Base-by-base conservation (phyloP, 2,888 invertebrate genomes). In the Apodemia mormo region DNA sequence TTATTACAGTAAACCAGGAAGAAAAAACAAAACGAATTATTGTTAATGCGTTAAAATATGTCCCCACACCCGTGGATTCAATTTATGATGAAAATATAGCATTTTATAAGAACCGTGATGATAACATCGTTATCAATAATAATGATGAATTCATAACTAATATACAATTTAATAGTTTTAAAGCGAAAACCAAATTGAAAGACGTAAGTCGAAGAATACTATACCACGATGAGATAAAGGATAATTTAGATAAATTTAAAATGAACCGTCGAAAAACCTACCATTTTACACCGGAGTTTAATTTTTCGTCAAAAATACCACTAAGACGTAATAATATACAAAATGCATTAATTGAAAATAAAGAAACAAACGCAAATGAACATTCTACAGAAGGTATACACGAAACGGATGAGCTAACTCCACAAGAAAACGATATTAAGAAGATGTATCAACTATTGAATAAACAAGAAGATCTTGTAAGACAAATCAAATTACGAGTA, bases 401-500 rank as follows among this genome's bases (percentile, higher is more conserved):
- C 49, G 14, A 49, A 49, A 14, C 12, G 45, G 12, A 22, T 33
- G 37, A 33, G 2, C 22, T 61, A 22, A 65, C 64, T n/a, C 33
- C 33, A 9, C 64, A 68, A 12, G 45, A 9, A 52, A 52, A 33
- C 0, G 37, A 64, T 14, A 64, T 64, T 14, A 37, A 64, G 14
- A 30, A 5, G 33, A 61, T 61, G 61, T 61, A 61, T 61, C 14
- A 54, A 14, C 30, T 65, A 5, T 40, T n/a, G 56, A 2, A 14
- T 68, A 64, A 71, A 12, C 52, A 67, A 68, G 54, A 45, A 33
- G 40, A 67, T 22, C 61, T 61, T 33, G 61, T 33, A 12, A 61
- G 30, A 64, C 12, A 37, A 40, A 58, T 56, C 10, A n/a, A 12
- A 30, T 33, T 67, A 54, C 49, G 54, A 10, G 4, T 30, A 10